Evolutionary conservation across 2,888 invertebrate genomes (phyloP).

Genomic region (Lathronympha strigana): DNA sequence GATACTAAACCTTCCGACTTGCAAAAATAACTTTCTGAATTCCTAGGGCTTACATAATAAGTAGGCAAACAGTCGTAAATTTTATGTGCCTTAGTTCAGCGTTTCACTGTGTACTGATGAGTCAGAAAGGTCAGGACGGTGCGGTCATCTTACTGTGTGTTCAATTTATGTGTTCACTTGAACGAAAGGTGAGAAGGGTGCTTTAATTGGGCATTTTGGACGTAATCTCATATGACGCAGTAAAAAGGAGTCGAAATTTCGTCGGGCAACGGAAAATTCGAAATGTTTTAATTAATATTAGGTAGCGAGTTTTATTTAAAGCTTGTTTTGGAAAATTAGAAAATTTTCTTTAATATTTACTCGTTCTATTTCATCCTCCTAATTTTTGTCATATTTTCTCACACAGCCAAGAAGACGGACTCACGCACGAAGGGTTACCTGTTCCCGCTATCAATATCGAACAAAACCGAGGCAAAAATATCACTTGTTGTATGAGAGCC

Average conservation of each 20-base stretch:
- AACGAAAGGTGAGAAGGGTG: constrained; percentile 22
- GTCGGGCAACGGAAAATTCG: neutral
- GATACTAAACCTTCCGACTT: neutral
- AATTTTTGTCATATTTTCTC: no score
- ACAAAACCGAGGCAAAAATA: no score
- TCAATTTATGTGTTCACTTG: constrained; percentile 28
- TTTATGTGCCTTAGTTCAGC: constrained; percentile 40
- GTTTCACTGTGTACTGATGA: constrained; percentile 40
- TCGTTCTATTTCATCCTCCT: no score
- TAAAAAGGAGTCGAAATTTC: neutral
- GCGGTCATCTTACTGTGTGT: constrained; percentile 34
- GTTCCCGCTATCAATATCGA: no score
- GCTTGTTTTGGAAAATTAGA: no score
- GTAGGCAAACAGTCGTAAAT: constrained; percentile 41
- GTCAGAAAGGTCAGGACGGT: constrained; percentile 35
- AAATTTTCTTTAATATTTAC: no score
- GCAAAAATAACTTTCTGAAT: constrained; percentile 20
- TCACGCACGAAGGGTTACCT: no score
- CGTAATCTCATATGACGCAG: neutral
- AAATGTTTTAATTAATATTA: neutral
- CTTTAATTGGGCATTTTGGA: constrained; percentile 16
- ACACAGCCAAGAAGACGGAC: no score
- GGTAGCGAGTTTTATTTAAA: no score
- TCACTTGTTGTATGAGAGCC: no score
- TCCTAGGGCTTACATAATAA: constrained; percentile 40